Evolutionary conservation across 1,140 invertebrate species (phyloP), one percentile per base, ranked within the genome.

Genomic region (Zaprionus nigranus): DNA sequence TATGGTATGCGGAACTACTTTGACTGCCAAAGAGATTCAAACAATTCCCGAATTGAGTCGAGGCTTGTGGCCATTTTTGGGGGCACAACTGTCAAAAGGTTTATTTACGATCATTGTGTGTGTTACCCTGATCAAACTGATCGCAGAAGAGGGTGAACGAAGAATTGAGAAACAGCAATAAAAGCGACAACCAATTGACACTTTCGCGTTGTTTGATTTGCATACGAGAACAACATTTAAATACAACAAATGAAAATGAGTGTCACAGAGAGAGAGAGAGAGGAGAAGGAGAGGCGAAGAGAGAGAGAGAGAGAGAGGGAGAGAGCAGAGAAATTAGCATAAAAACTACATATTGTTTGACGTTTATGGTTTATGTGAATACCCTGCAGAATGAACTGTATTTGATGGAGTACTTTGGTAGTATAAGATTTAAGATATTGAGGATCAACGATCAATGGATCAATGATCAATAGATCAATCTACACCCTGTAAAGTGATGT

Each of bases 191-290:
- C 26, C 51, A 70, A 70, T 76, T 76, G 74, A 71, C 68, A 76
- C 68, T 65, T 71, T 75, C 61, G 67, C 68, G 73, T 60, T 49
- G 13, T 60, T 46, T 28, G 38, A 76, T 76, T 76, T 76, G 67
- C 74, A 76, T 76, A 76, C 26, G 30, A 20, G 58, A 71, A 54
- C 30, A 38, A 30, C 24, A 63, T 70, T 75, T 22, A 53, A 59
- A 43, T 59, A 15, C 38, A 51, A 43, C 46, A 60, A 75, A 75
- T 75, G 66, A 75, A 75, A 75, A 75, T 69, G 53, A 30, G 26
- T n/a, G 3, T 24, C 26, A 11, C 24, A 12, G 17, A 24, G 4
- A 54, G 5, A 54, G 20, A 22, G n/a, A n/a, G 22, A 38, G 2
- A 51, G 17, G 20, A 3, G 20, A n/a, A n/a, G 24, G 24, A 49